Evolutionary conservation across 2,113 vertebrate genomes (phyloP), one percentile per base, ranked within the genome.

Genomic region (Pandion haliaetus): DNA sequence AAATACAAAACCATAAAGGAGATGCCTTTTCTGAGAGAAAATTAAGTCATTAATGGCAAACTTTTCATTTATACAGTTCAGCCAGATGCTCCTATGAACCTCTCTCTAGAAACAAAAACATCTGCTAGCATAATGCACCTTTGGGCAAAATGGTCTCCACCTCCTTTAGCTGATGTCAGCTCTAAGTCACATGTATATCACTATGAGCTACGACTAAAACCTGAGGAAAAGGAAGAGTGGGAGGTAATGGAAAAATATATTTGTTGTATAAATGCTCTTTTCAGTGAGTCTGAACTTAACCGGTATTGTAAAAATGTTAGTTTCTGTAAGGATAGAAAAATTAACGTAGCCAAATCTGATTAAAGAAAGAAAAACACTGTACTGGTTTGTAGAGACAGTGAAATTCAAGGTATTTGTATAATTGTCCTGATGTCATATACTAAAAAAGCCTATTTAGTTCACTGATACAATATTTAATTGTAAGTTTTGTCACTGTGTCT

Each of bases 161-260:
- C 99, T 10, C 95, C 38, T 3, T 95, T 98, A 73, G 97, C 97
- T 36, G 98, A 99, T 84, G 96, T 98, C n/a, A 98, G 96, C 85
- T 98, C 98, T 5, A 99, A 98, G 38, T 99, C 99, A 98, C 98
- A 98, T 91, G 97, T 98, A 0, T 98, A 99, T 78, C 86, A 98
- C 62, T 99, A 99, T 32, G 98, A 99, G 98, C 96, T 99, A 73
- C 98, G 98, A 18, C 80, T 99, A 67, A 99, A 98, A 93, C 78
- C 98, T n/a, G 98, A 98, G 76, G 98, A 96, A 70, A 97, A 97
- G n/a, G 93, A 97, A 15, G 98, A 98, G 8, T 99, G 99, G 99
- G 99, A 99, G 99, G 99, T 99, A 92, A 98, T 52, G 40, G 29
- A 17, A 94, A 61, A 71, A 59, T 47, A 7, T 13, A 40, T 90